Evolutionary conservation across 1,140 invertebrate genomes (phyloP), one percentile per base, ranked within the genome.

Genomic region (Cydia splendana): DNA sequence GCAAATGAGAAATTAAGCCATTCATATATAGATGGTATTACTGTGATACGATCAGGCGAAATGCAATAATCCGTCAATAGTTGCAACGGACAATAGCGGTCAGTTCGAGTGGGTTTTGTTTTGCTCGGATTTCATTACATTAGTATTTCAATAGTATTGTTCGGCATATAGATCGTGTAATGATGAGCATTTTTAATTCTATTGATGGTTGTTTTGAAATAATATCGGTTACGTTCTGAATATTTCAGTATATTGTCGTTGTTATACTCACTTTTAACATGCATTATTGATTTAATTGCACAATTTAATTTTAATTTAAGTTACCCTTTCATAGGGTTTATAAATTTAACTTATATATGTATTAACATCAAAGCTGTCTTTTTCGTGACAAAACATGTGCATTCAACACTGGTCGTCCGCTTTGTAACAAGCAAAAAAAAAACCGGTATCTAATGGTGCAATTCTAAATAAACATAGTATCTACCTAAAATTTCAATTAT

Each of bases 71-170:
- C 53, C 53, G 53, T 9, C n/a, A 62, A 62, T 62, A 20, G n/a
- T 12, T 9, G 57, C 57, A 53, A 7, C n/a, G 20, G 57, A 62
- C 57, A 62, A 67, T 38, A 67, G 65, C 65, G 65, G 65, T 30
- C 65, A 67, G 65, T 34, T 67, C 28, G 30, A 67, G 65, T 34
- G 65, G 65, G 28, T 67, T 67, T 67, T 67, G 65, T 67, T 67
- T 71, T 38, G 67, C 38, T 38, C 30, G 67, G 67, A 71, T 71
- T 71, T 38, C 30, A 71, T 71, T 38, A 45, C 5, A 71, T 71
- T 38, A 71, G 38, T 2, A 2, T 71, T 71, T 42, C 34, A 71
- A 34, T 67, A 34, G 34, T n/a, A 71, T 71, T 71, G 67, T 71
- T 71, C 67, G 28, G 12, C 34, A 42, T 71, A 20, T 15, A 45